A percentile compares a stretch with the other conserved stretches of the same genome.
These are phyloP conservation scores for Rhopilema esculentum DNA, from an alignment of 30 jellyfish, hydroid and myxozoan species.

Conservation along the genomic window DNA sequence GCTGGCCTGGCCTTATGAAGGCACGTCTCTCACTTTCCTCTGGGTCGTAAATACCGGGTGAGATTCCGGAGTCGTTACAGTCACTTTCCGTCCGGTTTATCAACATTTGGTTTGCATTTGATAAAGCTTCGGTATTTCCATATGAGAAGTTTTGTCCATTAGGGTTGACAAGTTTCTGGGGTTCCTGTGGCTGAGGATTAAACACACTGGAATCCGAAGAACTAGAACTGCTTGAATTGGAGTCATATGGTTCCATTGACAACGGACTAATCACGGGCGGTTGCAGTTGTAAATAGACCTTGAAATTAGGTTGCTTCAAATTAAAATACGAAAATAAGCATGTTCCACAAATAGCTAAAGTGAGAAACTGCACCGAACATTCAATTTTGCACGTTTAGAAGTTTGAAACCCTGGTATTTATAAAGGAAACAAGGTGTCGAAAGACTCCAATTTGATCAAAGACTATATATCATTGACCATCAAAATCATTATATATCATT, in stretches of 20 bases:
- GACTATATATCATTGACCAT: too few relatives aligned
- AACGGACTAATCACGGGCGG: slow-evolving; percentile 67
- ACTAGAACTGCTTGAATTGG: slow-evolving; percentile 16
- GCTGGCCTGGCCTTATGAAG: slow-evolving; percentile 1
- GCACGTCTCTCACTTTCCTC: slow-evolving; percentile 27
- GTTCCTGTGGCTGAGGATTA: slow-evolving; percentile 13
- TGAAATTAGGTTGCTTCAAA: background rate
- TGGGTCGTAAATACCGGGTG: slow-evolving; percentile 28
- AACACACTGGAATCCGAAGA: slow-evolving; percentile 12
- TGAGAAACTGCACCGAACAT: too few relatives aligned
- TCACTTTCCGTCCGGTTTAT: slow-evolving; percentile 16
- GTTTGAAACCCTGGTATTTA: too few relatives aligned
- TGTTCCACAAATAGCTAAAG: too few relatives aligned
- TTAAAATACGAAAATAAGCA: background rate
- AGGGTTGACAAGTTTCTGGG: background rate
- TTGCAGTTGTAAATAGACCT: slow-evolving; percentile 63
- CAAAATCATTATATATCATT: too few relatives aligned
- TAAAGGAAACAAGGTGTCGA: too few relatives aligned
- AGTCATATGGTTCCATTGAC: slow-evolving; percentile 32
- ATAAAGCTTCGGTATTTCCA: slow-evolving; percentile 16
- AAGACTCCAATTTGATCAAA: too few relatives aligned
- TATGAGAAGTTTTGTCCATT: slow-evolving; percentile 4
- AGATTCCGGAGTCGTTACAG: slow-evolving; percentile 39
- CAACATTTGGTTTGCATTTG: background rate
- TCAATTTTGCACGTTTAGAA: too few relatives aligned